A percentile compares a stretch with the other conserved stretches of the same genome.
Conservation (phyloP, 2,888 invertebrate genomes). For the Stratiomys singularior region DNA sequence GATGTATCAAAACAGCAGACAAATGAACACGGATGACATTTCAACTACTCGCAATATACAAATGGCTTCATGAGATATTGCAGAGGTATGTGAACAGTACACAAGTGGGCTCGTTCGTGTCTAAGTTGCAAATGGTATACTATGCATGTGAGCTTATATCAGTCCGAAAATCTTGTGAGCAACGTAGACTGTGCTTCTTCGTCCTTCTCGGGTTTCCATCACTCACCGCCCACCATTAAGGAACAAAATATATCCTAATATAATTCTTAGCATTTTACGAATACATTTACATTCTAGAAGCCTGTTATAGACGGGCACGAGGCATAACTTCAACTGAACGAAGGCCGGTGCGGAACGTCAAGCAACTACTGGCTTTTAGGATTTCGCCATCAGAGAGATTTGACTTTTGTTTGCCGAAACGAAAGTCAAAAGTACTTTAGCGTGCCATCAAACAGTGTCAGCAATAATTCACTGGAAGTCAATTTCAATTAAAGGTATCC, state of each 20-base stretch:
- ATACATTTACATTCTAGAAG: constrained; percentile 9
- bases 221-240: constrained; percentile 37
- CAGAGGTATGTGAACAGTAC: background rate
- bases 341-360: background rate
- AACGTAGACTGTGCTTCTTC: background rate
- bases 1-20: constrained; percentile 53
- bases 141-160: too few relatives aligned
- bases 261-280: constrained; percentile 24
- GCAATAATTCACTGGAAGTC: constrained; percentile 52
- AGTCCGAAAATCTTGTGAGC: background rate
- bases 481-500: constrained; percentile 52
- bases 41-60: constrained; percentile 47
- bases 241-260: constrained; percentile 34
- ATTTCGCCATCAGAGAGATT: constrained; percentile 23
- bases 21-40: constrained; percentile 52
- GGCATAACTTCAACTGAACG: background rate
- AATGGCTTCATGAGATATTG: background rate
- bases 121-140: background rate
- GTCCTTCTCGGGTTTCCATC: constrained; percentile 20
- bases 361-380: constrained; percentile 22
- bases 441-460: constrained; percentile 52
- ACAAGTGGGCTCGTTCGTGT: constrained; percentile 13
- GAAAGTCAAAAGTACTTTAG: constrained; percentile 50
- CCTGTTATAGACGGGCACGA: background rate
- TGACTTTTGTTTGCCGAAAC: background rate